Evolutionary conservation across 2,113 vertebrate genomes (phyloP), one percentile per base, ranked within the genome.

Genomic region (Anolis sagrei): DNA sequence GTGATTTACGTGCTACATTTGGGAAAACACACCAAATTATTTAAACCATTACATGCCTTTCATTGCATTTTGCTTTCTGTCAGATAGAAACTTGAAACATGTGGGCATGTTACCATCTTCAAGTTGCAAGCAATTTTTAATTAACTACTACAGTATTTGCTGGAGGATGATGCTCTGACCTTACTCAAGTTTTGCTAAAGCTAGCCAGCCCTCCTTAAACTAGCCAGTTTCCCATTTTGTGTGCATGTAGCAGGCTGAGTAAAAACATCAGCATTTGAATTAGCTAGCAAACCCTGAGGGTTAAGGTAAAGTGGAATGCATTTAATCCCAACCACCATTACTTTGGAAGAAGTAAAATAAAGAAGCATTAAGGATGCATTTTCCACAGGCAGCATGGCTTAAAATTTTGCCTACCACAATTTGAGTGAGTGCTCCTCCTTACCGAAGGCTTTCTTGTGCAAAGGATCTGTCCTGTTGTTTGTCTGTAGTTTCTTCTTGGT

Each of bases 381-480:
- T 32, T 61, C 25, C 21, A 79, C 10, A 44, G 19, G 11, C 34
- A 39, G 44, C 16, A 21, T 44, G 81, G n/a, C 70, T 79, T 62
- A 79, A 79, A 79, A 73, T 23, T 4, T 11, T 86, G n/a, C 69
- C 21, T 79, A 86, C 54, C 68, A 74, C 62, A 79, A 66, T 61
- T 39, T 73, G 34, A 34, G 73, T 13, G 51, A 61, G 23, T 18
- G 19, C 14, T n/a, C 54, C 70, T 85, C 58, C 68, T 79, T 44
- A 73, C 70, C 44, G 49, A 79, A 58, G 7, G 19, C 58, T 36
- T 27, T 72, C 49, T 61, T 73, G 58, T 48, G 51, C 11, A 32
- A 34, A 51, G 34, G 27, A 61, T 29, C 18, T 61, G 49, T 58
- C 32, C 27, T 58, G 54, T 70, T 49, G 70, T 61, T 51, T 8